These are phyloP conservation scores for Ladona fulva DNA, from an alignment of 1,140 invertebrate species.

Conservation along the genomic window DNA sequence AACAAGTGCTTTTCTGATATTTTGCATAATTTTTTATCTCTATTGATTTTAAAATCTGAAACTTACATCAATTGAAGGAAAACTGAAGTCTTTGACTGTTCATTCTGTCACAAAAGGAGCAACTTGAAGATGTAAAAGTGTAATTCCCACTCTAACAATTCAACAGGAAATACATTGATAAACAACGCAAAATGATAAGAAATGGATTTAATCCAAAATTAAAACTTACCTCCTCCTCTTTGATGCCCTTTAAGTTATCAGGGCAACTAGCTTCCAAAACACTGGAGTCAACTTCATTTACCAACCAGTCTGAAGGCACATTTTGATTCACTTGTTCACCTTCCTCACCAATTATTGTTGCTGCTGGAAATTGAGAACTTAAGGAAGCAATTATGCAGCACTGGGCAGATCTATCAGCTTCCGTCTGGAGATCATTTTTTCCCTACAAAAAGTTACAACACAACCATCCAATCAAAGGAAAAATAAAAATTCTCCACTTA, in stretches of 20 bases:
- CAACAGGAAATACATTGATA: too few species aligned
- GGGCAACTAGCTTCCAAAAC: slow-evolving; percentile 64
- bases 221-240: slow-evolving; percentile 43
- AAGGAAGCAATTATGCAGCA: slow-evolving; percentile 84
- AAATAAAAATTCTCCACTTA: too few species aligned
- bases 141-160: too few species aligned
- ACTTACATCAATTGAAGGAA: too few species aligned
- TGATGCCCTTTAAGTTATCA: slow-evolving; percentile 49
- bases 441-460: slow-evolving; percentile 44
- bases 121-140: too few species aligned
- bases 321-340: slow-evolving; percentile 29
- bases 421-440: slow-evolving; percentile 92
- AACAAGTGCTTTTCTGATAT: too few species aligned
- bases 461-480: not conserved
- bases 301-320: slow-evolving; percentile 61
- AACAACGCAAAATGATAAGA: too few species aligned
- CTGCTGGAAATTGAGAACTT: slow-evolving; percentile 67
- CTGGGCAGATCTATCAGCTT: slow-evolving; percentile 92
- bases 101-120: too few species aligned
- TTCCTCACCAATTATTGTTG: slow-evolving; percentile 92
- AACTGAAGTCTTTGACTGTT: too few species aligned
- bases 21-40: too few species aligned
- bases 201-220: too few species aligned
- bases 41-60: too few species aligned
- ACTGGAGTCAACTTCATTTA: slow-evolving; percentile 56